Evolutionary conservation across 2,888 invertebrate species (phyloP), one percentile per base, ranked within the genome.

Genomic region (Cryptus armator): DNA sequence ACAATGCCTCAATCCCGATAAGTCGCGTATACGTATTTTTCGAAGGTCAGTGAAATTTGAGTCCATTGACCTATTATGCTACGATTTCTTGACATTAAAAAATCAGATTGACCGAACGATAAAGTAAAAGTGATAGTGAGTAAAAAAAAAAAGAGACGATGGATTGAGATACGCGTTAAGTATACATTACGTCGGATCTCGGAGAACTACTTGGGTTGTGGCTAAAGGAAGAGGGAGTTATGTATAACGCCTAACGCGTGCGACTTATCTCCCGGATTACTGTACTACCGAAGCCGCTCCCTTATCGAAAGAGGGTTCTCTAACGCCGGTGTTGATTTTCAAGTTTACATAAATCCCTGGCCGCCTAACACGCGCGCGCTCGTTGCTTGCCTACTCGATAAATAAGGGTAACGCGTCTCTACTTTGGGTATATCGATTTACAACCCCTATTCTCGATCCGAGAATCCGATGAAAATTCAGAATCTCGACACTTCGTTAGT

Each of bases 221-320:
- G 43, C 19, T 62, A 53, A 43, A 43, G 43, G 29, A 29, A 29
- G 16, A 56, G 56, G 48, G 16, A 37, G 46, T 14, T 19, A 19
- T 32, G 78, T 48, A 62, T 70, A 48, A 74, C 46, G 29, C 74
- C 46, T 77, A 77, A 87, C 90, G 86, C 88, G 88, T 87, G 88
- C 87, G 88, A 89, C 89, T 89, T 89, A 91, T 91, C 91, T 81
- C 68, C 72, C 80, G 87, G 91, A 91, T 91, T 91, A 90, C 89
- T 86, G 79, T 74, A 53, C 72, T 48, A 66, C 70, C 48, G 56
- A 6, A 44, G 43, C 24, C n/a, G 66, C 66, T 53, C 72, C 66
- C 79, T 43, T 68, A 66, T 67, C 29, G 53, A 43, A 53, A 44
- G 53, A n/a, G 53, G 48, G 62, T 32, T 66, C 62, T 62, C 78